Evolutionary conservation across 2,888 invertebrate species (phyloP).

Genomic region (Macropis europaea): DNA sequence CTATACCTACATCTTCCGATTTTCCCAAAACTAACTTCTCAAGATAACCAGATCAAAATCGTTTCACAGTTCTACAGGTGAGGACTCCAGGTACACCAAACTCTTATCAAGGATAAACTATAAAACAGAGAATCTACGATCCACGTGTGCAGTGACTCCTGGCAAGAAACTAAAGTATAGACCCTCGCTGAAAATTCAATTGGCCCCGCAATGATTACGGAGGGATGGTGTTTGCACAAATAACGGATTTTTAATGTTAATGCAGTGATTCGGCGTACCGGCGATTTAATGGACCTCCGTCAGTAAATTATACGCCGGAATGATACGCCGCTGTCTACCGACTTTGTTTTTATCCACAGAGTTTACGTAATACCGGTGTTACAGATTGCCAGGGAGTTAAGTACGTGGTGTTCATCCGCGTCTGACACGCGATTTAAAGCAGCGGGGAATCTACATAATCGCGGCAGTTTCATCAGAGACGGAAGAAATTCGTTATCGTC

Average conservation of each 20-base stretch:
- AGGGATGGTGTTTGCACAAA: slow-evolving; percentile 8
- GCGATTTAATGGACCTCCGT: slow-evolving; percentile 17
- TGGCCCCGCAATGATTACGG: neutral
- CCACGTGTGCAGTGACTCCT: too few relatives aligned
- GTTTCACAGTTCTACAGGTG: too few relatives aligned
- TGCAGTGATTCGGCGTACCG: neutral
- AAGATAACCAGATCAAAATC: too few relatives aligned
- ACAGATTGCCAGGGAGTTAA: slow-evolving; percentile 9
- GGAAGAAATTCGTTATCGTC: neutral
- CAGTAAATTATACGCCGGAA: slow-evolving; percentile 16
- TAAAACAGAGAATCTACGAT: too few relatives aligned
- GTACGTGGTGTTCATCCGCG: neutral
- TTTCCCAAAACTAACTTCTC: too few relatives aligned
- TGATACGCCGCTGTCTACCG: slow-evolving; percentile 7
- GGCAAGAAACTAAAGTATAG: too few relatives aligned
- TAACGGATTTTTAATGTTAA: slow-evolving; percentile 5
- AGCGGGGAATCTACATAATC: slow-evolving; percentile 12
- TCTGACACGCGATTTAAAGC: slow-evolving; percentile 5
- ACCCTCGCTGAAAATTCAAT: neutral
- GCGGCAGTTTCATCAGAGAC: neutral
- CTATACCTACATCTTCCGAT: too few relatives aligned
- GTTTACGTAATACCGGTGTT: slow-evolving; percentile 32
- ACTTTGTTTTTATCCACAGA: slow-evolving; percentile 13
- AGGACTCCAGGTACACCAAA: too few relatives aligned
- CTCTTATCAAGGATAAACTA: too few relatives aligned